Percentiles rank a stretch among this genome's conserved stretches.
Evolutionary conservation across 2,797 vertebrate species (phyloP).

Genomic region (Enoplosus armatus): DNA sequence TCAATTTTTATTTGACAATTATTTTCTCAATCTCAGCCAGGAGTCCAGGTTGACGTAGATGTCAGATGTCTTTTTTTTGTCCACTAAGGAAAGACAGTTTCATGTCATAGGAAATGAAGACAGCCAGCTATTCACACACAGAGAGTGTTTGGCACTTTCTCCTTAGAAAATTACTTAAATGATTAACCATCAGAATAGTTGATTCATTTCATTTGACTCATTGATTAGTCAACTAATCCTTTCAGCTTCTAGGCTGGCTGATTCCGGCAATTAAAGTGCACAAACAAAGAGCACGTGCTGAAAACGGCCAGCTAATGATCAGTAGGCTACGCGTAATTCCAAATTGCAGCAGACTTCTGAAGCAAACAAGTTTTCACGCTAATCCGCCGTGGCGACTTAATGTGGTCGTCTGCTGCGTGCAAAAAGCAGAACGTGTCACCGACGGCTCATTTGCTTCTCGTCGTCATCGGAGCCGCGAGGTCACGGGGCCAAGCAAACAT

Average conservation of each 20-base stretch:
- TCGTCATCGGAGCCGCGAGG: slow-evolving; percentile 66
- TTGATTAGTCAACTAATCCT: not conserved
- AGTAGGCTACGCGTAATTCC: not conserved
- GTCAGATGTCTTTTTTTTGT: not conserved
- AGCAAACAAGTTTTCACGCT: not conserved
- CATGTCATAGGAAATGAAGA: not conserved
- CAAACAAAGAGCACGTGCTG: not conserved
- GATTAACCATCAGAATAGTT: not conserved
- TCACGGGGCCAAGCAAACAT: slow-evolving; percentile 70
- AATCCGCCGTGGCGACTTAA: not conserved
- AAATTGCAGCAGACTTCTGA: not conserved
- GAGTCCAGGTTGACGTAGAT: not conserved
- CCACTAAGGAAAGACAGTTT: not conserved
- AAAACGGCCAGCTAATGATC: not conserved
- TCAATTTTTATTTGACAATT: not conserved
- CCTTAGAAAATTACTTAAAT: not conserved
- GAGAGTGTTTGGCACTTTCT: not conserved
- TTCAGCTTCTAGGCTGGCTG: not conserved
- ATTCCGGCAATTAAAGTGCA: not conserved
- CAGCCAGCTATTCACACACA: not conserved
- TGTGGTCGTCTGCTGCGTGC: not conserved
- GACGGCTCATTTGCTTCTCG: slow-evolving; percentile 72
- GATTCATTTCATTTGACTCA: not conserved
- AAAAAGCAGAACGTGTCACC: slow-evolving; percentile 28
- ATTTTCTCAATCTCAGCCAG: not conserved